These are phyloP conservation scores for Drosophila quadrilineata DNA, from an alignment of 1,140 invertebrate genomes.

Conservation along the genomic window DNA sequence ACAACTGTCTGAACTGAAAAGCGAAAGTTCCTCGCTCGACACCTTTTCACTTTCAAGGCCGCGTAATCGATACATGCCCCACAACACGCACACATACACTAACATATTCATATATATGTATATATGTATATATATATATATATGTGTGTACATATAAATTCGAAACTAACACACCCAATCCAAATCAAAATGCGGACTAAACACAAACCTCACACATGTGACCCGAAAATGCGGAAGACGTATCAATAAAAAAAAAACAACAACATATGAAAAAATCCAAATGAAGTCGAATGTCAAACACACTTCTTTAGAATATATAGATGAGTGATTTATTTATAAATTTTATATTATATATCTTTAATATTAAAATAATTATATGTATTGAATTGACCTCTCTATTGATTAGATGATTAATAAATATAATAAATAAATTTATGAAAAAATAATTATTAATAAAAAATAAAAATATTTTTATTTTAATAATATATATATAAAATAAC, in stretches of 20 bases:
- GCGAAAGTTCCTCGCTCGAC: constrained; percentile 74
- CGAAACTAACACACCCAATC: constrained; percentile 42
- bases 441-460: too few relatives aligned
- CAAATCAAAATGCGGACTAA: constrained; percentile 38
- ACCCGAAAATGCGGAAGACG: constrained; percentile 71
- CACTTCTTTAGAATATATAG: too few relatives aligned
- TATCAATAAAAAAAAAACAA: constrained; percentile 26
- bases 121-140: not conserved
- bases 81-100: constrained; percentile 17
- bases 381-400: too few relatives aligned
- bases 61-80: constrained; percentile 56
- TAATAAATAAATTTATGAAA: too few relatives aligned
- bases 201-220: constrained; percentile 55
- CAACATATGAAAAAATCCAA: not conserved
- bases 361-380: not conserved
- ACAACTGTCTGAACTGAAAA: constrained; percentile 64
- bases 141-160: constrained; percentile 12
- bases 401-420: too few relatives aligned
- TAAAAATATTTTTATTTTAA: too few relatives aligned
- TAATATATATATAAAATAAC: too few relatives aligned
- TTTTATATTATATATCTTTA: not conserved
- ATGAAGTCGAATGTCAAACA: not conserved
- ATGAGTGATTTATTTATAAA: not conserved
- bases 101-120: constrained; percentile 7
- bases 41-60: constrained; percentile 81